Base-by-base conservation (phyloP, 1,140 invertebrate genomes). In the Lepidurus packardi region DNA sequence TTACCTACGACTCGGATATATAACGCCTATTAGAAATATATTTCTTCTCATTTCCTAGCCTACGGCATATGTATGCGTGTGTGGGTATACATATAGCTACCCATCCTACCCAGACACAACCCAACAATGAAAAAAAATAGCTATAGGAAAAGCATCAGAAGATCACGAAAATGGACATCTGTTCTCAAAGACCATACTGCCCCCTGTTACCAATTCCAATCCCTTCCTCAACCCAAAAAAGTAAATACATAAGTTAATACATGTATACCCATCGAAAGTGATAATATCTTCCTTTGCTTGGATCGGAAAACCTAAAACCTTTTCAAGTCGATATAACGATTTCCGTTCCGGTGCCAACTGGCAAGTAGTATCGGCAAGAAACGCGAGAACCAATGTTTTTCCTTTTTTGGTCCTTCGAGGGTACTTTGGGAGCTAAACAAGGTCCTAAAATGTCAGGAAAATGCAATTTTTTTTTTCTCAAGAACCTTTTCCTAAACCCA, bases 291-390 rank as follows among this genome's bases (percentile, higher is more conserved):
- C 2, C 4, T 34, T 4, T 34, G 34, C 34, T 34, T 34, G 34
- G 34, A 34, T 34, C 9, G 21, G 47, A 65, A 65, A 7, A 11
- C 13, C 21, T 4, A 65, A 65, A 65, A 65, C 16, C 21, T 65
- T 65, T 65, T 7, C 16, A 21, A 65, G 53, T 65, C 53, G 21
- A 65, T 65, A 65, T 65, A 65, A 65, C 53, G 53, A 65, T 65
- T 65, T 65, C 53, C 53, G 53, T n/a, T 65, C 7, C 0, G 6
- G 21, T 21, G 53, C 53, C 53, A 65, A 65, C 53, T 65, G 53
- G 53, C 53, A 65, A 65, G 53, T 13, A 65, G 34, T 34, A 34
- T 34, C 34, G 34, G 34, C 34, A 34, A 34, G 34, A 34, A 34
- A 34, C 34, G 34, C 34, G 3, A 34, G 34, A 34, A 34, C 34